These are phyloP conservation scores for Stichodactyla helianthus DNA, from an alignment of 64 coral and sea anemone species.

Conservation along the genomic window DNA sequence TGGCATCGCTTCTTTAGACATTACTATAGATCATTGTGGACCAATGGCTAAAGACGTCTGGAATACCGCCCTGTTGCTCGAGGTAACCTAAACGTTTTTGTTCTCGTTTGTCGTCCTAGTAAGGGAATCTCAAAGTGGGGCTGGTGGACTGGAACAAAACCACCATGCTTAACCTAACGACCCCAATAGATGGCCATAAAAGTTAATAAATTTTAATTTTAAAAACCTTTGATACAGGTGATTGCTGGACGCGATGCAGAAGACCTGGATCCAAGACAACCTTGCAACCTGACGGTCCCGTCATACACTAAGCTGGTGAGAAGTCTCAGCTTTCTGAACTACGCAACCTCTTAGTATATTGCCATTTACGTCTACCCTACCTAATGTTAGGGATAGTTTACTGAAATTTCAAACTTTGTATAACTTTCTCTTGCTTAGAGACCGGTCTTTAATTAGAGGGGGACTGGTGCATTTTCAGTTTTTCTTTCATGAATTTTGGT, in stretches of 20 bases:
- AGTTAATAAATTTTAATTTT: neutral
- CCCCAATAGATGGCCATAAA: too few species aligned
- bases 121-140: neutral
- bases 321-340: neutral
- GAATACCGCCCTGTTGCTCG: constrained; percentile 40
- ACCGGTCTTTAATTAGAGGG: too few species aligned
- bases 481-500: too few species aligned
- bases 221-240: neutral
- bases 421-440: too few species aligned
- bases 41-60: constrained; percentile 40
- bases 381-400: too few species aligned
- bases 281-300: neutral
- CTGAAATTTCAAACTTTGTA: too few species aligned
- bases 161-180: neutral
- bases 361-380: too few species aligned
- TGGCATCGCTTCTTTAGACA: constrained; percentile 49
- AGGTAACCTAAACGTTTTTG: neutral
- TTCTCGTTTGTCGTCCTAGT: too few species aligned
- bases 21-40: constrained; percentile 40
- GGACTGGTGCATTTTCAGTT: too few species aligned
- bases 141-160: too few species aligned
- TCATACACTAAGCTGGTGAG: constrained; percentile 12
- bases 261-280: constrained; percentile 22
- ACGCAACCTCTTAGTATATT: too few species aligned
- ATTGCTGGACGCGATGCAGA: constrained; percentile 1